Evolutionary conservation across 1,140 invertebrate genomes (phyloP).

Genomic region (Sipha flava): DNA sequence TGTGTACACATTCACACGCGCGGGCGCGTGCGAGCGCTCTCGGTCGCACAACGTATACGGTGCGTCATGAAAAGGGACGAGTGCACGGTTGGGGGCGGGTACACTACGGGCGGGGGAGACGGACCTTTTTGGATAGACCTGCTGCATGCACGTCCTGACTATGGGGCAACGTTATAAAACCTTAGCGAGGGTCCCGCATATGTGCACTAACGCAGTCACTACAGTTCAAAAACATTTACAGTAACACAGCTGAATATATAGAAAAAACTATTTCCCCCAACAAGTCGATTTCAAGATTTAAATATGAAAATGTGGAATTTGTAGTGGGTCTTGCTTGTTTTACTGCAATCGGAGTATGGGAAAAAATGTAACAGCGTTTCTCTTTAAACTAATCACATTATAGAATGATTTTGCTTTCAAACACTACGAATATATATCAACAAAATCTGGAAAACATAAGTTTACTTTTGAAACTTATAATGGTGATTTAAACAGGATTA

Average conservation of each 20-base stretch:
- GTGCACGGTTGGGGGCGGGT: constrained; percentile 3
- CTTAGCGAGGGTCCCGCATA: constrained; percentile 30
- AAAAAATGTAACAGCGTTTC: too few relatives aligned
- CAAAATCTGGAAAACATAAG: too few relatives aligned
- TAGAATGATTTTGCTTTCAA: too few relatives aligned
- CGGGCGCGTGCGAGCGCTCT: background rate
- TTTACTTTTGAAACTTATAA: too few relatives aligned
- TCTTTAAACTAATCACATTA: too few relatives aligned
- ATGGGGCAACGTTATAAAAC: constrained; percentile 27
- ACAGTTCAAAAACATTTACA: background rate
- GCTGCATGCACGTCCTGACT: constrained; percentile 1
- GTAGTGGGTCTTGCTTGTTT: too few relatives aligned
- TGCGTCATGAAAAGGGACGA: background rate
- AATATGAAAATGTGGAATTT: background rate
- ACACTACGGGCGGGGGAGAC: constrained; percentile 14
- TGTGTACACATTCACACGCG: background rate
- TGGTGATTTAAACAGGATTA: too few relatives aligned
- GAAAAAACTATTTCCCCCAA: background rate
- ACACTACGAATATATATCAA: too few relatives aligned
- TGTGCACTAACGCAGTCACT: background rate
- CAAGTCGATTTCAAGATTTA: background rate
- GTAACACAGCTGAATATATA: background rate
- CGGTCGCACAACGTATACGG: background rate
- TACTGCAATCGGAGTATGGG: too few relatives aligned
- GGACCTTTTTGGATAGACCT: constrained; percentile 31